Evolutionary conservation across 1,140 invertebrate species (phyloP).

Genomic region (Phymorhynchus buccinoides): DNA sequence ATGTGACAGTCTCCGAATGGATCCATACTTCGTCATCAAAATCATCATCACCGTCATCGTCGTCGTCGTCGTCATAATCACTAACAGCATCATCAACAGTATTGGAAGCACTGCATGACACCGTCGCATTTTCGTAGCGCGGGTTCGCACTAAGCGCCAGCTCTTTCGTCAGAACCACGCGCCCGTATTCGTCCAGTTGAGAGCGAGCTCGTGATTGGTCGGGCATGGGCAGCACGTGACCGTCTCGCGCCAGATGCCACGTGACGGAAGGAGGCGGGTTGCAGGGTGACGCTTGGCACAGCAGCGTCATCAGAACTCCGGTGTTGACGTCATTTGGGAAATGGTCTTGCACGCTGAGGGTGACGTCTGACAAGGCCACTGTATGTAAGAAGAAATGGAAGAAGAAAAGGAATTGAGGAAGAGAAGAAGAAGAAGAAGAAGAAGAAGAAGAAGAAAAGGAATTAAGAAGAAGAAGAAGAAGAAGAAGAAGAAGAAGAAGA

Average conservation of each 20-base stretch:
- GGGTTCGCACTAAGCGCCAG: constrained; percentile 20
- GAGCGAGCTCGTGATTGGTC: background rate
- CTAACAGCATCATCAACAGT: background rate
- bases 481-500: background rate
- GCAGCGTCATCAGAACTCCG: constrained; percentile 26
- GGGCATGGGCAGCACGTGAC: constrained; percentile 14
- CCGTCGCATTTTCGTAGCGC: constrained; percentile 12
- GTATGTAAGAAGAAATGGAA: background rate
- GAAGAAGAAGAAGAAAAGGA: background rate
- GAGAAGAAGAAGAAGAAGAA: background rate
- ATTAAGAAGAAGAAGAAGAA: background rate
- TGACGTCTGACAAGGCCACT: background rate
- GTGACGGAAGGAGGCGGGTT: constrained; percentile 26
- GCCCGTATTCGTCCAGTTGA: background rate
- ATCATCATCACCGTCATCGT: background rate
- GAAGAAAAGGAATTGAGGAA: background rate
- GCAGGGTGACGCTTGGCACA: background rate
- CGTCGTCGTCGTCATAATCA: background rate
- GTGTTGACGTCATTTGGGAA: constrained; percentile 7
- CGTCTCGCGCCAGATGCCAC: constrained; percentile 30
- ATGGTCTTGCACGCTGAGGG: background rate
- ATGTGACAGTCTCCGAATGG: background rate
- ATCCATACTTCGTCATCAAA: background rate
- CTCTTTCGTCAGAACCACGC: constrained; percentile 20
- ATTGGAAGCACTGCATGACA: constrained; percentile 24